Conservation (phyloP, 2,113 vertebrate species). For the Chascanopsetta lugubris region DNA sequence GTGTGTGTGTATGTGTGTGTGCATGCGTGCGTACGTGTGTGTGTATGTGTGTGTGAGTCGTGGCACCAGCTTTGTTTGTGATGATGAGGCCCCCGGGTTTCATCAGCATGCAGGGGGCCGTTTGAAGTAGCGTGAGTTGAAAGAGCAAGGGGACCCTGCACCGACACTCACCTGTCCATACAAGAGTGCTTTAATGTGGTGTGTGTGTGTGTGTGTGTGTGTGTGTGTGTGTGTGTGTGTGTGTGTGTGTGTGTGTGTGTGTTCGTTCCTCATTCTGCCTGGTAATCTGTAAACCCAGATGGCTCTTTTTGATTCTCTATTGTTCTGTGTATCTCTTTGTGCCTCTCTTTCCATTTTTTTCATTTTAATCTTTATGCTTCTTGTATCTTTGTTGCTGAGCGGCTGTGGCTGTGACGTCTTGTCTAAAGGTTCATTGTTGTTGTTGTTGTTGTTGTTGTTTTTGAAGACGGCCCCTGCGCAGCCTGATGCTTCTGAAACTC, state of each 20-base stretch:
- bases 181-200: constrained; percentile 78
- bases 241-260: constrained; percentile 15
- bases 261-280: constrained; percentile 20
- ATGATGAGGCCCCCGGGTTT: constrained; percentile 68
- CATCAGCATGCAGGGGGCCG: constrained; percentile 66
- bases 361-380: not conserved
- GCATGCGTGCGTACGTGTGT: too few species aligned
- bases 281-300: constrained; percentile 42
- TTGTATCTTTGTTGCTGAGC: not conserved
- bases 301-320: constrained; percentile 24
- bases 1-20: too few species aligned
- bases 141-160: constrained; percentile 66
- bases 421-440: not conserved
- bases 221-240: constrained; percentile 37
- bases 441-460: not conserved
- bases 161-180: constrained; percentile 71
- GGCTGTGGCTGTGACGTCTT: not conserved
- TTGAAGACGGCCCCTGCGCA: not conserved
- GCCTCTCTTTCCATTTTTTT: not conserved
- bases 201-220: constrained; percentile 39
- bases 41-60: constrained; percentile 30
- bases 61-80: constrained; percentile 74
- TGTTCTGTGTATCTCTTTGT: constrained; percentile 16
- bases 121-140: constrained; percentile 79
- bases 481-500: too few species aligned